These are phyloP conservation scores for Sandelia bainsii DNA, from an alignment of 2,797 vertebrate species.

Conservation along the genomic window DNA sequence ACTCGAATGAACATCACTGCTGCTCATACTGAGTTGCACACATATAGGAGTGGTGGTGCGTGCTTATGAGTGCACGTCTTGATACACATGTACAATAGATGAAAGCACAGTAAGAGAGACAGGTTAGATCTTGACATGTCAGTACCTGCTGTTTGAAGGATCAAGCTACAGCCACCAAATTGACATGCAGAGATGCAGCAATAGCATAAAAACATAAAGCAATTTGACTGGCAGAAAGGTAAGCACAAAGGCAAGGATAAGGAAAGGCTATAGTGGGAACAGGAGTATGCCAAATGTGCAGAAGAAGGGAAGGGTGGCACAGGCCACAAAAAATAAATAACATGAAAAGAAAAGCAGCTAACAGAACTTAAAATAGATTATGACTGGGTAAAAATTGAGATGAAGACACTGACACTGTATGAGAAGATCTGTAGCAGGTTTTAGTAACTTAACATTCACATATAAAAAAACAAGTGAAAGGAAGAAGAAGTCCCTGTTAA, in stretches of 20 bases:
- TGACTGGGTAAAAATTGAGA: not conserved
- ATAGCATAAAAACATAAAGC: slow-evolving; percentile 3
- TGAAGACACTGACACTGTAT: not conserved
- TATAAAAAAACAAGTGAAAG: no score
- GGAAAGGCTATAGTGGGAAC: not conserved
- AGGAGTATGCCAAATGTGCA: slow-evolving; percentile 8
- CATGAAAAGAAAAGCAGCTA: not conserved
- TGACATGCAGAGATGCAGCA: not conserved
- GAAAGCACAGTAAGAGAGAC: slow-evolving; percentile 14
- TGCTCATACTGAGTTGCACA: not conserved
- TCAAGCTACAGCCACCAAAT: slow-evolving; percentile 14
- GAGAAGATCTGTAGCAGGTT: not conserved
- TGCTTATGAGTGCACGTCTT: not conserved
- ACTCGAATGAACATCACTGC: slow-evolving; percentile 59
- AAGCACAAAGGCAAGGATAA: slow-evolving; percentile 6
- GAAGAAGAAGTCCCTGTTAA: not conserved
- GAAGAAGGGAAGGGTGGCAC: not conserved
- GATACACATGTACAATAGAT: not conserved
- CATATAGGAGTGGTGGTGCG: not conserved
- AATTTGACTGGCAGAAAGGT: slow-evolving; percentile 16
- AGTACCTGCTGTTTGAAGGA: slow-evolving; percentile 17
- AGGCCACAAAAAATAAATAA: not conserved
- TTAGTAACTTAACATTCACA: not conserved
- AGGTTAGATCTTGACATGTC: slow-evolving; percentile 12
- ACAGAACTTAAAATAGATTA: not conserved